Base-by-base conservation (phyloP, 2,888 invertebrate genomes). In the Dryobotodes eremita region DNA sequence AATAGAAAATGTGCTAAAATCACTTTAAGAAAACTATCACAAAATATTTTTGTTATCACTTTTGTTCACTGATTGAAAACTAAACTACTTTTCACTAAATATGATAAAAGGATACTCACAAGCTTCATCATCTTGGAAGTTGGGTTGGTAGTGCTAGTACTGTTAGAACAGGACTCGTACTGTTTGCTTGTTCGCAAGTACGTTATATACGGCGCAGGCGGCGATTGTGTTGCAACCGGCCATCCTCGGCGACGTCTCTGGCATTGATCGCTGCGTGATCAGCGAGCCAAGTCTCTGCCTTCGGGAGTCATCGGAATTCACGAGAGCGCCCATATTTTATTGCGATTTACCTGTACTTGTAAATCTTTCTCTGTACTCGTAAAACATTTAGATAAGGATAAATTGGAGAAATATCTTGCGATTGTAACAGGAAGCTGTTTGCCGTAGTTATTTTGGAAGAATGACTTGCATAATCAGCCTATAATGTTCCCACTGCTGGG, bases 61-160 rank as follows among this genome's bases (percentile, higher is more conserved):
- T 74, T n/a, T n/a, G n/a, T n/a, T 82, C 36, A 70, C 36, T 66
- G 31, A 8, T 13, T 31, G 4, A 10, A 46, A 64, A 36, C 8
- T 48, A 2, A 42, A 36, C 23, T 20, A 75, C 13, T 50, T 57
- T 71, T 46, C 26, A 65, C 26, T 20, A 23, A 64, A 50, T 46
- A 42, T n/a, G 20, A 55, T n/a, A 23, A 15, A 61, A 61, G 13
- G 13, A 26, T 87, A 94, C 96, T 96, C 88, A 96, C 96, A 84
- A 95, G 90, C 90, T 96, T 96, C 93, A 96, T 95, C 96, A 96
- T 96, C 92, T 94, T 96, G 92, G 20, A 91, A 75, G 86, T 82
- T 91, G 71, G 85, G 89, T 91, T 92, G 91, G 78, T 93, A 89
- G 90, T 93, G 88, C 88, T 93, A 91, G 89, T 92, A 90, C 83